phyloP scores from a whole-genome alignment of 2,888 invertebrate genomes.

The Pseudolycoriella hygida region DNA sequence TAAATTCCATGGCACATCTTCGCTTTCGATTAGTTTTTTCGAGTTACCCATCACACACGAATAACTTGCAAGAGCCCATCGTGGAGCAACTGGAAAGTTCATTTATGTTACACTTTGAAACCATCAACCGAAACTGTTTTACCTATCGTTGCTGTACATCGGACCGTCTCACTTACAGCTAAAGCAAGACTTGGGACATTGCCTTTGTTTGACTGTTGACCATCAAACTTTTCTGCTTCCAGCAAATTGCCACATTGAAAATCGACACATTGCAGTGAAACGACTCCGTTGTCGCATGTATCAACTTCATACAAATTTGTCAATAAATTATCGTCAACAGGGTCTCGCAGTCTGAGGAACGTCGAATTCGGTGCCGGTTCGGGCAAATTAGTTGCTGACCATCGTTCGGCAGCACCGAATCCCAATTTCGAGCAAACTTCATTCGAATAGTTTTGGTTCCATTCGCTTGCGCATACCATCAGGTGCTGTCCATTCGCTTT shows the following conservation, averaged over 20 bases:
- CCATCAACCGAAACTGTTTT: background rate
- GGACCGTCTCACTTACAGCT: slow-evolving; percentile 27
- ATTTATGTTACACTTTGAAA: slow-evolving; percentile 11
- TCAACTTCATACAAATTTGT: slow-evolving; percentile 29
- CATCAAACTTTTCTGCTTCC: slow-evolving; percentile 6
- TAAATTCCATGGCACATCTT: slow-evolving; percentile 9
- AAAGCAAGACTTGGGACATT: slow-evolving; percentile 37
- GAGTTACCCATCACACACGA: slow-evolving; percentile 24
- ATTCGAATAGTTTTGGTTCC: slow-evolving; percentile 35
- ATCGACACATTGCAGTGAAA: slow-evolving; percentile 37
- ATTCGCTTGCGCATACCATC: slow-evolving; percentile 33
- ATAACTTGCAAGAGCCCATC: slow-evolving; percentile 33
- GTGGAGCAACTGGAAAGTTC: slow-evolving; percentile 24
- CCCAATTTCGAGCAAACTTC: slow-evolving; percentile 36
- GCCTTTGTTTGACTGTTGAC: background rate
- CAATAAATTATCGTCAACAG: slow-evolving; percentile 22
- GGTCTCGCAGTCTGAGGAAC: slow-evolving; percentile 10
- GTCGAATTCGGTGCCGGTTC: slow-evolving; percentile 8
- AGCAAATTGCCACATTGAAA: slow-evolving; percentile 30
- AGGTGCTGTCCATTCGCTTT: slow-evolving; percentile 12
- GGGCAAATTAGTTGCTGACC: slow-evolving; percentile 8
- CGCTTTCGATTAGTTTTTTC: slow-evolving; percentile 11
- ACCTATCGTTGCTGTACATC: slow-evolving; percentile 30
- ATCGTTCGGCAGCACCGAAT: slow-evolving; percentile 27
- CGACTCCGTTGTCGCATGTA: slow-evolving; percentile 27